These are phyloP conservation scores for Bettongia penicillata DNA, from an alignment of 2,113 vertebrate species.

Conservation along the genomic window DNA sequence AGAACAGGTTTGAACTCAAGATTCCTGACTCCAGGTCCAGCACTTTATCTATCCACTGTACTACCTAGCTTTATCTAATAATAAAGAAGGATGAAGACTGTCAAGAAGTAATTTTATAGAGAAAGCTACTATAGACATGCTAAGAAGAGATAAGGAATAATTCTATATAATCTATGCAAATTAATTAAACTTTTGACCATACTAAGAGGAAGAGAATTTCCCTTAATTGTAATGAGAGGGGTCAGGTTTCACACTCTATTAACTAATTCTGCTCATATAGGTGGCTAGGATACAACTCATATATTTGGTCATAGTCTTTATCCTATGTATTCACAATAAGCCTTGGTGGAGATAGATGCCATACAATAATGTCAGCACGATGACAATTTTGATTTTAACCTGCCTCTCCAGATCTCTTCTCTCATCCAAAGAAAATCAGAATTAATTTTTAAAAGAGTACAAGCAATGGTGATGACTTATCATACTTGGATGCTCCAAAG, in stretches of 20 bases:
- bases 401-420: neutral
- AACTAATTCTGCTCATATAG: too few relatives aligned
- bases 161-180: neutral
- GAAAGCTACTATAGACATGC: neutral
- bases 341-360: neutral
- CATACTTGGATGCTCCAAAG: slow-evolving; percentile 97
- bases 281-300: neutral
- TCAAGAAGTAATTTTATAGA: neutral
- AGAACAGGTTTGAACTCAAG: neutral
- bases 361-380: neutral
- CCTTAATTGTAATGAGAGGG: neutral
- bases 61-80: neutral
- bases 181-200: neutral
- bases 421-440: neutral
- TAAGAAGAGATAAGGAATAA: neutral
- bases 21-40: neutral
- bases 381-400: neutral
- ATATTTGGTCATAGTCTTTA: neutral
- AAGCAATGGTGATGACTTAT: slow-evolving; percentile 44
- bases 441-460: slow-evolving; percentile 14
- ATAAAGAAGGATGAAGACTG: neutral
- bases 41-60: neutral
- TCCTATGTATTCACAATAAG: neutral
- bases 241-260: neutral
- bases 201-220: neutral